Evolutionary conservation across 2,113 vertebrate species (phyloP), one percentile per base, ranked within the genome.

Genomic region (Tupaia chinensis): DNA sequence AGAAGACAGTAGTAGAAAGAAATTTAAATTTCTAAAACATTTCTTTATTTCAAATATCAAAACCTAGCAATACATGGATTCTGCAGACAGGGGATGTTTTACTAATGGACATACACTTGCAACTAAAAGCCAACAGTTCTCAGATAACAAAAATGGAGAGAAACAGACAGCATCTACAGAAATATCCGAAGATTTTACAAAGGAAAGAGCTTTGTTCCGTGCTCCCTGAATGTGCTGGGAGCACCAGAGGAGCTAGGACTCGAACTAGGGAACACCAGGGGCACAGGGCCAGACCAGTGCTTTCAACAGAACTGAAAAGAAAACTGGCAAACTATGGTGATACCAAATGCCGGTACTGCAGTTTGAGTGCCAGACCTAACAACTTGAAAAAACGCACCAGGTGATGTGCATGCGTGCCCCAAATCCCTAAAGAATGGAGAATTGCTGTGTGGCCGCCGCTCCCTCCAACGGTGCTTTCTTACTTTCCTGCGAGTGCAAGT

Each of bases 41-140:
- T 78, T 54, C 14, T 77, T 68, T 32, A 78, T 83, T 87, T 93
- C 86, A 73, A 73, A 68, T 89, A 72, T n/a, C 80, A 92, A 66
- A 86, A 63, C 22, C 69, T 32, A 66, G 58, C 53, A 9, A 22
- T 60, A 32, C 44, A 74, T 20, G n/a, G 60, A 58, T 13, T 44
- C 53, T 69, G 82, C 25, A 56, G 9, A 22, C 44, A 23, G 7
- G 3, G 3, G 17, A 8, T 23, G 9, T 4, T 76, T 20, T 20
- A 14, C n/a, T 12, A 10, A 7, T 2, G 61, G 23, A 61, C 22
- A 2, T 29, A 61, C 22, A 2, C 3, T 13, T 79, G 25, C 1
- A 5, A 12, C 22, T 63, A 0, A 7, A 15, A 65, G 19, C 68
- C 32, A 54, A 86, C 8, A 3, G 22, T 1, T 20, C 4, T 9